Evolutionary conservation across 2,113 vertebrate genomes (phyloP), one percentile per base, ranked within the genome.

Genomic region (Ailuropoda melanoleuca): DNA sequence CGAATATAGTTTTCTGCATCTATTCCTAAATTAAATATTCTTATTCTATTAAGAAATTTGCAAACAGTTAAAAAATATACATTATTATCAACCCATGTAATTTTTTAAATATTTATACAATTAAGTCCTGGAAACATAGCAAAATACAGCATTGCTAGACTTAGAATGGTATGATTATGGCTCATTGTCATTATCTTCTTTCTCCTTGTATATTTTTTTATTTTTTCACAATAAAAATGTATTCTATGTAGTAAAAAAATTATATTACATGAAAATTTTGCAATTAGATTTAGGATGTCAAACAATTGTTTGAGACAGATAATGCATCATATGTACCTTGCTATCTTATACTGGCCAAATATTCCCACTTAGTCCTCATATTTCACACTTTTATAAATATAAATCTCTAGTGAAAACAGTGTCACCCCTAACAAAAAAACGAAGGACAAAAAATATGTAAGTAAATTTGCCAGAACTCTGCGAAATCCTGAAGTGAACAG

Each of bases 21-120:
- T 93, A 18, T 46, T 62, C 72, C 31, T 87, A 88, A 87, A 81
- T 94, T 68, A 84, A 56, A 86, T 68, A 92, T 53, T 88, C 91
- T 80, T 23, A 88, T 34, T 84, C 91, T 90, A n/a, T 70, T 87
- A 72, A 62, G 21, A 66, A 8, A 34, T 1, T 81, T 81, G 43
- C 43, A n/a, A 64, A 43, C 37, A 68, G 34, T 81, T 87, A 60
- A 12, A 86, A 95, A 93, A 75, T 55, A 55, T 60, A n/a, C n/a
- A 6, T 74, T 78, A 64, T n/a, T 39, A 62, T 72, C 39, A 88
- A 70, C 12, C 77, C 29, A 53, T 50, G 55, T 88, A 81, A 66
- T 88, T 84, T 74, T 85, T 48, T 3, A 88, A 83, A 13, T 84
- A 78, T 55, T 70, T 80, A 70, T 55, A 93, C 18, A 78, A 4